phyloP scores from a whole-genome alignment of 2,113 vertebrate genomes.

The Brachyistius frenatus region DNA sequence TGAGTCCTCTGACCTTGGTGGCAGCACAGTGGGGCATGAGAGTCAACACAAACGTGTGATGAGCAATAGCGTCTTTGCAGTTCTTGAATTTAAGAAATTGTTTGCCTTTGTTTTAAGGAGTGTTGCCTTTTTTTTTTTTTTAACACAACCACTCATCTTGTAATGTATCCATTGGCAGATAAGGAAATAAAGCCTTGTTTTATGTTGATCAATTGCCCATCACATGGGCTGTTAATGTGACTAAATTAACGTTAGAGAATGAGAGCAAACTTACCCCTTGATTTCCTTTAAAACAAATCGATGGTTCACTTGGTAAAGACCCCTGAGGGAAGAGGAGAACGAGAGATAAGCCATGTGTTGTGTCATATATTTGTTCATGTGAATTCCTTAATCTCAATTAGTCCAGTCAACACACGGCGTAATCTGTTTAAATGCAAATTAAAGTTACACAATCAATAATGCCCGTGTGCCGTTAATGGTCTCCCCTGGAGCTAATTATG shows the following conservation, averaged over 20 bases:
- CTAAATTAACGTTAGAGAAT: background rate
- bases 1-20: conserved; percentile 24
- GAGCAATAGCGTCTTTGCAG: conserved; percentile 9
- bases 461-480: conserved; percentile 11
- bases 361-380: background rate
- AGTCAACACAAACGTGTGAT: conserved; percentile 32
- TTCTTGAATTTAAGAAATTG: background rate
- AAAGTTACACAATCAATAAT: conserved; percentile 30
- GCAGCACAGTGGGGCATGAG: conserved; percentile 16
- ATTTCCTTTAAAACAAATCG: conserved; percentile 86
- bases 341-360: background rate
- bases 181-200: background rate
- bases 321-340: conserved; percentile 61
- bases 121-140: background rate
- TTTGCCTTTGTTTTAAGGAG: background rate
- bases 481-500: conserved; percentile 40
- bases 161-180: conserved; percentile 10
- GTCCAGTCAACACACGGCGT: conserved; percentile 5
- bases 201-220: background rate
- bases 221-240: no score
- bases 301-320: conserved; percentile 77
- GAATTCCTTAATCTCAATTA: background rate
- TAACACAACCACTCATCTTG: background rate
- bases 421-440: conserved; percentile 22
- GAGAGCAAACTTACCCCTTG: conserved; percentile 82